phyloP scores from a whole-genome alignment of 1,140 invertebrate species.

The Drosophila pruinosa region DNA sequence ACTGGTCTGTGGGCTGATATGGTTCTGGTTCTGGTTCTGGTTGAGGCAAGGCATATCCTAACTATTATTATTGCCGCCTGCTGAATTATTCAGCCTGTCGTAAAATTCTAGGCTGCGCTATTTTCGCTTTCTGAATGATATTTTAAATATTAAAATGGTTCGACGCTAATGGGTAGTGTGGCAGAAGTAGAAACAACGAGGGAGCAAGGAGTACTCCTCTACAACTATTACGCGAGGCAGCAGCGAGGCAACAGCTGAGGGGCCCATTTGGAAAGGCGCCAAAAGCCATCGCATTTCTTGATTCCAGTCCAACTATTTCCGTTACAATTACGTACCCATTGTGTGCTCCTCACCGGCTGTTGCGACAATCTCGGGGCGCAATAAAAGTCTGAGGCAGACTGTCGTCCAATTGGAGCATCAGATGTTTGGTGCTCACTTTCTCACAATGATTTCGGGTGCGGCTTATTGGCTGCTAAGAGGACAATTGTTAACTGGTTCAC shows the following conservation, averaged over 20 bases:
- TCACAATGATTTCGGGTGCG: conserved; percentile 25
- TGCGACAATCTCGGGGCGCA: conserved; percentile 52
- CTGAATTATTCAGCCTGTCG: conserved; percentile 36
- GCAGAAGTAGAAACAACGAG: neutral
- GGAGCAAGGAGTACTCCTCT: neutral
- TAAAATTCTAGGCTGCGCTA: conserved; percentile 27
- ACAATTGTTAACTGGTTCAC: conserved; percentile 32
- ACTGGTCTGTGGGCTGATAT: neutral
- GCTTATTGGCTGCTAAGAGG: conserved; percentile 60
- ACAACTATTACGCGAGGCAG: conserved; percentile 19
- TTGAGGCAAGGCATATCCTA: conserved; percentile 1
- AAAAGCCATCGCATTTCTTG: conserved; percentile 36
- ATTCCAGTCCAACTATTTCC: conserved; percentile 39
- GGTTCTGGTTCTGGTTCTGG: neutral
- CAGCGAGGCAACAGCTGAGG: conserved; percentile 27
- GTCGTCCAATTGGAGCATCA: conserved; percentile 24
- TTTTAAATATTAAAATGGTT: conserved; percentile 72
- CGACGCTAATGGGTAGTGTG: conserved; percentile 20
- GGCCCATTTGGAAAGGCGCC: conserved; percentile 37
- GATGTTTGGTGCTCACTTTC: conserved; percentile 5
- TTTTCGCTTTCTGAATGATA: conserved; percentile 47
- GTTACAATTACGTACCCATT: conserved; percentile 48
- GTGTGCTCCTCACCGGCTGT: conserved; percentile 36
- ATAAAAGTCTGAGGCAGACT: conserved; percentile 55
- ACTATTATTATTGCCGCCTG: conserved; percentile 42